Evolutionary conservation across 2,797 vertebrate genomes (phyloP).

Genomic region (Acrossocheilus wenchowensis): DNA sequence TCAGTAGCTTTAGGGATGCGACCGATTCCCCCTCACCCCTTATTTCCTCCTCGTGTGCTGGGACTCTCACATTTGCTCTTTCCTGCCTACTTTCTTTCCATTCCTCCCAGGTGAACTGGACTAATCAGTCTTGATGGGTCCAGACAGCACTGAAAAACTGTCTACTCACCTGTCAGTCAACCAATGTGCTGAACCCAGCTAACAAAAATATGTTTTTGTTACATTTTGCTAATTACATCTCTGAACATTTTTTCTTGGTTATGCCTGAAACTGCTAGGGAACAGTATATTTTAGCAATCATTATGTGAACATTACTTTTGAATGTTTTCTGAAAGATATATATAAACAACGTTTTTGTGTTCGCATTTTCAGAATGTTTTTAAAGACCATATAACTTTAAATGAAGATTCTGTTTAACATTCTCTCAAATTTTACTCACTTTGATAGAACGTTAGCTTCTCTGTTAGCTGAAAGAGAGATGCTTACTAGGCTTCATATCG

Average conservation of each 20-base stretch:
- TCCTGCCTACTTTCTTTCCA: constrained; percentile 48
- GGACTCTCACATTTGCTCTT: constrained; percentile 3
- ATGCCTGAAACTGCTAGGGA: not conserved
- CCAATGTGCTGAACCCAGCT: not conserved
- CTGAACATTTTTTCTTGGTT: not conserved
- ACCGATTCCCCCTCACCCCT: constrained; percentile 16
- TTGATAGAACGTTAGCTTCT: not conserved
- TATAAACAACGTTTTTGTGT: not conserved
- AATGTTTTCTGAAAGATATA: not conserved
- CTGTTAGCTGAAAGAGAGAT: not conserved
- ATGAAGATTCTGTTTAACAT: no score
- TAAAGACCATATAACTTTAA: no score
- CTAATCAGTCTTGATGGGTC: constrained; percentile 27
- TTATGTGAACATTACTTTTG: not conserved
- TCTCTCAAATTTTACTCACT: no score
- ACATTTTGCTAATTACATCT: not conserved
- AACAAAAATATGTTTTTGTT: not conserved
- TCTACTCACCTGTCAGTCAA: constrained; percentile 10
- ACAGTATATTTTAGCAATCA: not conserved
- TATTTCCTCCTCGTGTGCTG: not conserved
- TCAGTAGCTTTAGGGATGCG: constrained; percentile 62
- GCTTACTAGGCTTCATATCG: not conserved
- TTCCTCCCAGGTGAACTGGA: constrained; percentile 62
- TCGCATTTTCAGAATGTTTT: no score
- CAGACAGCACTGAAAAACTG: not conserved